Evolutionary conservation across 2,797 vertebrate genomes (phyloP).

Genomic region (Etheostoma nigrum): DNA sequence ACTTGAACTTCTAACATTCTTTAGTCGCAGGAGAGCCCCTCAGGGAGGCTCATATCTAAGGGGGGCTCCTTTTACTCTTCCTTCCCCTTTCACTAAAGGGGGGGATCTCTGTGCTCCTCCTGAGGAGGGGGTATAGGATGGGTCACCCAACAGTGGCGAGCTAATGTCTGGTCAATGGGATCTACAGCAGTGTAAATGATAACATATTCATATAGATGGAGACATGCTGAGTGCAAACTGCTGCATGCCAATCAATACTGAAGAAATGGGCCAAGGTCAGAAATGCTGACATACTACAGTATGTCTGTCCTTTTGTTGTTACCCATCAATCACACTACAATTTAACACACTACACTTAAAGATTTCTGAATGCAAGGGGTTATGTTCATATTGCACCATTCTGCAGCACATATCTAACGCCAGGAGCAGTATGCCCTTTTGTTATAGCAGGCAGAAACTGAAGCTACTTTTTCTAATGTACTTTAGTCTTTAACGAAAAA

Average conservation of each 20-base stretch:
- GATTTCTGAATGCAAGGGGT: not conserved
- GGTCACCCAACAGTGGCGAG: slow-evolving; percentile 45
- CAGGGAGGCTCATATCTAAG: slow-evolving; percentile 76
- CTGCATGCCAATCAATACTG: slow-evolving; percentile 61
- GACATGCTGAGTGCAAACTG: slow-evolving; percentile 46
- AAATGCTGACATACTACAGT: slow-evolving; percentile 22
- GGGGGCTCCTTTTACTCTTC: slow-evolving; percentile 76
- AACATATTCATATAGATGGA: slow-evolving; percentile 45
- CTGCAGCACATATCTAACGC: not conserved
- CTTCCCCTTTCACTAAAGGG: slow-evolving; percentile 68
- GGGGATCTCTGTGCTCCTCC: slow-evolving; percentile 48
- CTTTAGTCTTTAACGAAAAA: not conserved
- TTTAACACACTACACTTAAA: not conserved
- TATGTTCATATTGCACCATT: not conserved
- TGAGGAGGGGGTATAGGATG: slow-evolving; percentile 45
- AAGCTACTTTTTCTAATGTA: not conserved
- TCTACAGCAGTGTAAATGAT: slow-evolving; percentile 48
- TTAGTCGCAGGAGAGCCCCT: slow-evolving; percentile 70
- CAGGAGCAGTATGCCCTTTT: not conserved
- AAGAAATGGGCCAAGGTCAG: slow-evolving; percentile 46
- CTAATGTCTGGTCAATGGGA: slow-evolving; percentile 52
- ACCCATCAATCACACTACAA: slow-evolving; percentile 28
- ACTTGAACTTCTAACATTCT: slow-evolving; percentile 80
- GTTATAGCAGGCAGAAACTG: not conserved
- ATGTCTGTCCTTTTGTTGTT: not conserved